Evolutionary conservation across 2,888 invertebrate species (phyloP), one percentile per base, ranked within the genome.

Genomic region (Auanema sp.): DNA sequence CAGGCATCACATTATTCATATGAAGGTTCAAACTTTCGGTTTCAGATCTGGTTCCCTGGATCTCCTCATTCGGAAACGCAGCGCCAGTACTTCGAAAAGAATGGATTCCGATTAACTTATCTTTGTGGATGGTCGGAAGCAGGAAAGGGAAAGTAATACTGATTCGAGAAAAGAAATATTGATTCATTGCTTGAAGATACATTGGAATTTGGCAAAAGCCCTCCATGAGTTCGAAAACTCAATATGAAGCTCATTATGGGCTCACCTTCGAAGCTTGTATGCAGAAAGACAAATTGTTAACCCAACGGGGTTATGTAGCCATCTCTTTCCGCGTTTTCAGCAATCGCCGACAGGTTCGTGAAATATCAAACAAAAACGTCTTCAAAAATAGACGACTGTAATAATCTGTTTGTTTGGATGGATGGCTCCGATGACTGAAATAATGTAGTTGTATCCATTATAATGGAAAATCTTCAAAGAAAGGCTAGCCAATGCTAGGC

Each of bases 181-280:
- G 53, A 21, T 3, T 23, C 3, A 5, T 16, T 33, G 24, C 14
- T 49, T 18, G 23, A 16, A 69, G 71, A 44, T 80, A 80, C 64
- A 69, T 83, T 14, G 82, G 82, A 12, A 74, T 82, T 1, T 82
- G 82, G 82, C 77, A 75, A 64, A 80, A 80, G 33, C 79, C 79
- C 10, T 62, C 69, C 6, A 59, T 68, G 2, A 69, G 70, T 14
- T 50, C 64, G 11, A 69, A 62, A 18, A 66, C 76, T 4, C 75
- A 75, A 49, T 81, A 81, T 56, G 81, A 81, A 66, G 82, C 82
- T 4, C 79, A 83, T 59, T 82, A 83, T 60, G 82, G 82, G 1
- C 58, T 82, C 14, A 66, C 79, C 1, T 66, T 82, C 57, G 66
- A 73, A 42, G 79, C 79, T 10, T 81, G 79, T 44, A 69, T 81